Evolutionary conservation across 2,888 invertebrate genomes (phyloP).

Genomic region (Cosmia trapezina): DNA sequence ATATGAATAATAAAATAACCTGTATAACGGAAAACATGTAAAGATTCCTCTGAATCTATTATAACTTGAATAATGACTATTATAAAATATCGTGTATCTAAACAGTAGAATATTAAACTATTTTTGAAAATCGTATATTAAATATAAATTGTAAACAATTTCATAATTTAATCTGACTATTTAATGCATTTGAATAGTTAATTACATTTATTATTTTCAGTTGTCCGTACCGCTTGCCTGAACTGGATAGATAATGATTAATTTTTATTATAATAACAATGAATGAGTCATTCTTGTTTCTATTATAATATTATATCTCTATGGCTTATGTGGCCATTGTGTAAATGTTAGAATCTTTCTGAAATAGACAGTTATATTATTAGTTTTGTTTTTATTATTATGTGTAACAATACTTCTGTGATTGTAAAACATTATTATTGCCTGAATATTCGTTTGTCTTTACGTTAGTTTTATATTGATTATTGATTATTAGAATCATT

Average conservation of each 20-base stretch:
- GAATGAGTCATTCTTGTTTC: constrained; percentile 74
- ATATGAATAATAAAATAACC: constrained; percentile 30
- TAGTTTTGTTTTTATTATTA: constrained; percentile 64
- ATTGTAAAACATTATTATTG: constrained; percentile 78
- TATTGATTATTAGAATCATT: constrained; percentile 66
- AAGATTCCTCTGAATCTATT: constrained; percentile 34
- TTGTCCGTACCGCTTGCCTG: constrained; percentile 77
- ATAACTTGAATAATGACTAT: constrained; percentile 40
- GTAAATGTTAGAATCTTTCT: constrained; percentile 70
- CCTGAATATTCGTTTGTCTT: constrained; percentile 73
- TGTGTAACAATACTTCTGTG: constrained; percentile 78
- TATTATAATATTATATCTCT: constrained; percentile 64
- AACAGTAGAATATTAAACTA: constrained; percentile 61
- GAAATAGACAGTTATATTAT: constrained; percentile 66
- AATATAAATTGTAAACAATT: constrained; percentile 50
- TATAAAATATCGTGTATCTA: constrained; percentile 63
- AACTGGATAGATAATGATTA: constrained; percentile 75
- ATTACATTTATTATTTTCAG: constrained; percentile 59
- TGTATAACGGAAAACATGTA: constrained; percentile 37
- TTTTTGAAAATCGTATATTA: constrained; percentile 61
- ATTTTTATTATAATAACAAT: constrained; percentile 70
- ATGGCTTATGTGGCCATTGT: constrained; percentile 59
- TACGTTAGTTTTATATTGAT: constrained; percentile 70
- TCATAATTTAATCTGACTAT: constrained; percentile 46
- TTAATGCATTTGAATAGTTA: constrained; percentile 59